Percentiles rank a stretch among this genome's conserved stretches.
Conservation (phyloP, 2,888 invertebrate species). For the Ecliptopera silaceata region DNA sequence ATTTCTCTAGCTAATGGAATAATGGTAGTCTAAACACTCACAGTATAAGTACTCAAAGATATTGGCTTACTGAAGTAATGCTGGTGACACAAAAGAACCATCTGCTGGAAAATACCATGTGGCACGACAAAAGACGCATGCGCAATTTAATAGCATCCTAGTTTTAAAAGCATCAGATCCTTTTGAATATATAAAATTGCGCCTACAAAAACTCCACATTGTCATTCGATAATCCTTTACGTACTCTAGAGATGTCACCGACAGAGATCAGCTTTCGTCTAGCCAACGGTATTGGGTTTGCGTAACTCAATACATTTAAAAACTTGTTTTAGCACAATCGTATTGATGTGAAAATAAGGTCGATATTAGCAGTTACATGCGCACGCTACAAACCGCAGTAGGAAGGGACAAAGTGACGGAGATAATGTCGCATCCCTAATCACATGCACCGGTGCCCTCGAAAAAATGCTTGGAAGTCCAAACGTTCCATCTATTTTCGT, state of each 20-base stretch:
- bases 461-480: slow-evolving; percentile 75
- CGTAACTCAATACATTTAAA: slow-evolving; percentile 78
- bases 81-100: slow-evolving; percentile 66
- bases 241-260: slow-evolving; percentile 78
- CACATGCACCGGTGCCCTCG: slow-evolving; percentile 79
- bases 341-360: slow-evolving; percentile 51
- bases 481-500: slow-evolving; percentile 68
- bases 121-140: slow-evolving; percentile 74
- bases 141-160: slow-evolving; percentile 82
- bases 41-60: slow-evolving; percentile 38
- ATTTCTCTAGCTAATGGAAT: neutral
- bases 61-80: slow-evolving; percentile 58
- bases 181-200: slow-evolving; percentile 67
- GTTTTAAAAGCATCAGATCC: slow-evolving; percentile 68
- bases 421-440: slow-evolving; percentile 82
- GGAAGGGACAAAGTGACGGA: slow-evolving; percentile 70
- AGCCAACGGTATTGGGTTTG: slow-evolving; percentile 78
- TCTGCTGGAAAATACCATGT: slow-evolving; percentile 79
- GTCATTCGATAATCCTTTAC: slow-evolving; percentile 83
- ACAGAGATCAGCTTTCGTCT: slow-evolving; percentile 79
- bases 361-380: slow-evolving; percentile 47
- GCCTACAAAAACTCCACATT: slow-evolving; percentile 71
- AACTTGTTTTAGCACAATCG: slow-evolving; percentile 33
- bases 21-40: slow-evolving; percentile 23
- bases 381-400: slow-evolving; percentile 76